Evolutionary conservation across 2,113 vertebrate species (phyloP).

Genomic region (Sigmodon hispidus): DNA sequence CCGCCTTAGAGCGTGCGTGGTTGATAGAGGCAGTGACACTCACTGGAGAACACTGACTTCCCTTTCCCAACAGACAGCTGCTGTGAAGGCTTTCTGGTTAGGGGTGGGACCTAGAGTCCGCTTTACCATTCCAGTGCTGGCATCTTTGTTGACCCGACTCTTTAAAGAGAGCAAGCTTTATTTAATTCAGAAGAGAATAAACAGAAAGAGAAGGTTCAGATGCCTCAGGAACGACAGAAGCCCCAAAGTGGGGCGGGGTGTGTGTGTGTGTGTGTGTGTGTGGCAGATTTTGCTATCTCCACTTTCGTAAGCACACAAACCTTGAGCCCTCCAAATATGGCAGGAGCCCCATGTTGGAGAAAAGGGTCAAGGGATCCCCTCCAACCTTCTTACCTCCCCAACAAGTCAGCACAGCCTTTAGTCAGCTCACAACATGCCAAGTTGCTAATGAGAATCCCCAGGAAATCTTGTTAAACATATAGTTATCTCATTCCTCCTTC

Average conservation of each 20-base stretch:
- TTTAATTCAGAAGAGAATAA: neutral
- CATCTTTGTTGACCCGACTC: neutral
- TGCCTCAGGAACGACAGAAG: neutral
- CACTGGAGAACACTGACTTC: neutral
- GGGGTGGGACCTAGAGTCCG: neutral
- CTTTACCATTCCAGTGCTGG: neutral
- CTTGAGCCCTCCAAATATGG: neutral
- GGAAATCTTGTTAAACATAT: conserved; percentile 38
- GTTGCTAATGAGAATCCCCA: conserved; percentile 17
- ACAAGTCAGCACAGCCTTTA: neutral
- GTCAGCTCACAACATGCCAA: neutral
- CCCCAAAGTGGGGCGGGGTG: neutral
- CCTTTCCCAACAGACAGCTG: neutral
- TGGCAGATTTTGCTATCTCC: neutral
- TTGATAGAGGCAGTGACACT: neutral
- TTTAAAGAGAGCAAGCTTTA: neutral
- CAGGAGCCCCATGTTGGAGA: neutral
- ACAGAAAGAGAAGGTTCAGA: neutral
- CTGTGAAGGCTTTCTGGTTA: neutral
- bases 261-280: no score
- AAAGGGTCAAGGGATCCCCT: conserved; percentile 4
- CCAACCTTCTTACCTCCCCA: neutral
- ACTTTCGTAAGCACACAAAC: neutral
- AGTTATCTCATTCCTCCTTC: neutral
- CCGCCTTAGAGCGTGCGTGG: neutral